Conservation (phyloP, 30 jellyfish, hydroid and myxozoan species). For the Cassiopea andromeda region DNA sequence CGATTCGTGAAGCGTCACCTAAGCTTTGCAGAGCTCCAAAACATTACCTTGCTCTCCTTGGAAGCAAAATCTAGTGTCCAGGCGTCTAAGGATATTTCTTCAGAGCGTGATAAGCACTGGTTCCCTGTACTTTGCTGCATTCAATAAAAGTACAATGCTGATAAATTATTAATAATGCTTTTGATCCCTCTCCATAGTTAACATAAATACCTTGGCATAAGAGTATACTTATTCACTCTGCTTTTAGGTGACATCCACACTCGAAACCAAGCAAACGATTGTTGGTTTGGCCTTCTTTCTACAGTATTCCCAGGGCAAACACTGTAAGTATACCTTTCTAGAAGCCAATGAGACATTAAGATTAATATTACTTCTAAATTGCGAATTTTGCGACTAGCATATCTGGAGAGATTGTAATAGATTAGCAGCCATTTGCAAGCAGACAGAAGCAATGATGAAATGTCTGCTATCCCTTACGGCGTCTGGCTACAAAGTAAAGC, state of each 20-base stretch:
- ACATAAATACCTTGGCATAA: background rate
- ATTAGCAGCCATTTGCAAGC: too few species aligned
- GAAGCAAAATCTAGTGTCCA: too few species aligned
- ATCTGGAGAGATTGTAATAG: too few species aligned
- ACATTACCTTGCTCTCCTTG: too few species aligned
- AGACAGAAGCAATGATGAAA: too few species aligned
- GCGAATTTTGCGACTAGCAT: too few species aligned
- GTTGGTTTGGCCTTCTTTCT: background rate
- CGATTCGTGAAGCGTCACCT: too few species aligned
- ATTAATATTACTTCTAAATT: too few species aligned
- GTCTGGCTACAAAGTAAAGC: too few species aligned
- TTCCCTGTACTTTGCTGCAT: background rate
- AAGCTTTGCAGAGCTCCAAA: too few species aligned
- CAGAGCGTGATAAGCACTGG: background rate
- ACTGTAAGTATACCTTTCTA: background rate
- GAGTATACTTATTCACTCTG: background rate
- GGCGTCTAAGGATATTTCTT: background rate
- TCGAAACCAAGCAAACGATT: background rate
- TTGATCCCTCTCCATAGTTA: background rate
- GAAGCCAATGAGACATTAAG: too few species aligned
- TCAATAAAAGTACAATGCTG: conserved; percentile 3
- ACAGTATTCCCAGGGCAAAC: background rate
- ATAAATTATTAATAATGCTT: background rate
- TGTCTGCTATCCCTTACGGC: too few species aligned
- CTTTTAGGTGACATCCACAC: background rate